These are phyloP conservation scores for Calameuta filiformis DNA, from an alignment of 2,888 invertebrate species.

Conservation along the genomic window DNA sequence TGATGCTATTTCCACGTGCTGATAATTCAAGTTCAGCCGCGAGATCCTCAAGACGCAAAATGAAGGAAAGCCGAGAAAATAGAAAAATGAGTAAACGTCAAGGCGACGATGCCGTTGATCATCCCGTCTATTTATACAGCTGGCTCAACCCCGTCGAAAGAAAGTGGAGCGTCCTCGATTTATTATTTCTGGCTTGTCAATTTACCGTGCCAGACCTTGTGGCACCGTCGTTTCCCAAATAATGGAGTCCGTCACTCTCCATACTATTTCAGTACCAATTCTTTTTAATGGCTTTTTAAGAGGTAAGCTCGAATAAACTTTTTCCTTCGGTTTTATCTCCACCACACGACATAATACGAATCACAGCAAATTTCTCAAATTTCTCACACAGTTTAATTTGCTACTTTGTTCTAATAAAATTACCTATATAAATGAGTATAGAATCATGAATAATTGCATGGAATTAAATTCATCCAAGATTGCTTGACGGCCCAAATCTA, in stretches of 20 bases:
- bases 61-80: not conserved
- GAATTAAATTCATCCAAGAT: too few species aligned
- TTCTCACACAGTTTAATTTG: not conserved
- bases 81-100: slow-evolving; percentile 18
- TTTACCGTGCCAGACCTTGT: slow-evolving; percentile 16
- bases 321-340: not conserved
- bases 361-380: not conserved
- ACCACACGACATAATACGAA: not conserved
- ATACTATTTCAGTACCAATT: not conserved
- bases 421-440: too few species aligned
- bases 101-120: slow-evolving; percentile 23
- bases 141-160: slow-evolving; percentile 17
- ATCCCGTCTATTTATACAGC: slow-evolving; percentile 29
- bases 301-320: not conserved
- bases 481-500: too few species aligned
- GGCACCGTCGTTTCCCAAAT: slow-evolving; percentile 15
- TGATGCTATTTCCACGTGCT: not conserved
- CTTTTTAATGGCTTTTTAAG: slow-evolving; percentile 5
- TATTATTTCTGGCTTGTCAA: slow-evolving; percentile 24
- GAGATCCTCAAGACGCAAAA: not conserved
- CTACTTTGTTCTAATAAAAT: too few species aligned
- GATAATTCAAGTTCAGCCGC: not conserved
- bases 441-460: too few species aligned
- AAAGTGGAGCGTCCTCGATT: slow-evolving; percentile 14
- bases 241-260: not conserved